Base-by-base conservation (phyloP, 2,113 vertebrate genomes). In the Aegotheles bennettii region DNA sequence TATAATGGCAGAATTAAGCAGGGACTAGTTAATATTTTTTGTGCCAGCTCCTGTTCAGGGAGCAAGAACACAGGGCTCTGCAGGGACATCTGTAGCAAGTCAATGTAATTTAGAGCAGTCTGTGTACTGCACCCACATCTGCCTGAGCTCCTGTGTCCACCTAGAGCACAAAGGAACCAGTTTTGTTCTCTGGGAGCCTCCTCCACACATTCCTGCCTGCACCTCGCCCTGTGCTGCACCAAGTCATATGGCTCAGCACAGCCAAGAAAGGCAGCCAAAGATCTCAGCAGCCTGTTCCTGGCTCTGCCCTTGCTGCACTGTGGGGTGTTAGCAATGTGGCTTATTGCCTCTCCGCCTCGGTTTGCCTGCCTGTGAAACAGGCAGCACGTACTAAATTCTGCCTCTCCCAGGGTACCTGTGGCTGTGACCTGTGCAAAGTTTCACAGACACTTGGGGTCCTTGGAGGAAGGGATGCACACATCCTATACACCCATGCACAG, bases 131-230 rank as follows among this genome's bases (percentile, higher is more conserved):
- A 38, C 48, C 63, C 57, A 76, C 0, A 0, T 79, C 84, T 89
- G 64, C 56, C 80, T 23, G 51, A 92, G 87, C 91, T 92, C n/a
- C 2, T 54, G 65, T 0, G 0, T 56, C 56, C 69, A 92, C 77
- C 45, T 35, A 56, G 56, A 51, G 51, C 84, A 78, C 87, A 90
- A 87, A 96, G 40, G 61, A 94, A 82, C 47, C 70, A 65, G 74
- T 79, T 89, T 20, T 65, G 54, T 84, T 78, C 84, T 35, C 74
- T 38, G 31, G 67, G 8, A 93, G 48, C 70, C 81, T 87, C 91
- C 84, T 79, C 81, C 81, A 84, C 17, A 17, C 95, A 61, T 95
- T 96, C 70, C 83, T 93, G 71, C 57, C 86, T n/a, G n/a, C 42
- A 85, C 92, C 90, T 94, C n/a, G 0, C 82, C 92, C 88, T 7